A percentile compares a stretch with the other conserved stretches of the same genome.
Conservation (phyloP, 92 coral and sea anemone species). For the Siderastrea radians region DNA sequence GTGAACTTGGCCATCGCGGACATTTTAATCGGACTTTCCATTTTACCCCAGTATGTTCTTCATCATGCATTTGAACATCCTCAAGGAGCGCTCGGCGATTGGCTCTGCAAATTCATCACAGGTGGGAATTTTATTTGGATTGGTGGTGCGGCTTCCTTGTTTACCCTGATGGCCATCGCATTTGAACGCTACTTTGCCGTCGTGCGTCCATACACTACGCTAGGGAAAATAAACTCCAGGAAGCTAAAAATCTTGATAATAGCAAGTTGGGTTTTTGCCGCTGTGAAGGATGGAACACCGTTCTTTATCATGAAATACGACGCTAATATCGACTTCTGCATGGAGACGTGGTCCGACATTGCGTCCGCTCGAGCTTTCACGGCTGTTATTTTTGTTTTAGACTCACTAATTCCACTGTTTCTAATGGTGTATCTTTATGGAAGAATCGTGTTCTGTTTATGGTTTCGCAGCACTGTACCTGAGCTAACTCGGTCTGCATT, state of each 20-base stretch:
- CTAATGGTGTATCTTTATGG: slow-evolving; percentile 67
- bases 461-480: slow-evolving; percentile 48
- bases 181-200: slow-evolving; percentile 53
- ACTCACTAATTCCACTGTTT: slow-evolving; percentile 64
- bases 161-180: slow-evolving; percentile 33
- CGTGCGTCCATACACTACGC: slow-evolving; percentile 29
- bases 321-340: slow-evolving; percentile 7
- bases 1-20: slow-evolving; percentile 62
- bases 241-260: slow-evolving; percentile 19
- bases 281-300: slow-evolving; percentile 6
- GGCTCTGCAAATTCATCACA: slow-evolving; percentile 44
- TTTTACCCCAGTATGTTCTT: slow-evolving; percentile 36
- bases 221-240: slow-evolving; percentile 8
- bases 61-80: slow-evolving; percentile 38
- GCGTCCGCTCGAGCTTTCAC: slow-evolving; percentile 64
- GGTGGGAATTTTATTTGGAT: slow-evolving; percentile 45
- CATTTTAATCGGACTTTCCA: slow-evolving; percentile 15
- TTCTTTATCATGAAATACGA: slow-evolving; percentile 15
- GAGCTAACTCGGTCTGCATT: slow-evolving; percentile 58
- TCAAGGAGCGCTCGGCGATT: slow-evolving; percentile 17
- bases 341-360: slow-evolving; percentile 21
- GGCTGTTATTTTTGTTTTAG: slow-evolving; percentile 64
- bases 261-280: slow-evolving; percentile 33
- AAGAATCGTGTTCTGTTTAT: slow-evolving; percentile 61
- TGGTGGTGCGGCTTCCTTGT: slow-evolving; percentile 41